phyloP scores from a whole-genome alignment of 2,797 vertebrate genomes.

The Enteromius afrohamiltoni region DNA sequence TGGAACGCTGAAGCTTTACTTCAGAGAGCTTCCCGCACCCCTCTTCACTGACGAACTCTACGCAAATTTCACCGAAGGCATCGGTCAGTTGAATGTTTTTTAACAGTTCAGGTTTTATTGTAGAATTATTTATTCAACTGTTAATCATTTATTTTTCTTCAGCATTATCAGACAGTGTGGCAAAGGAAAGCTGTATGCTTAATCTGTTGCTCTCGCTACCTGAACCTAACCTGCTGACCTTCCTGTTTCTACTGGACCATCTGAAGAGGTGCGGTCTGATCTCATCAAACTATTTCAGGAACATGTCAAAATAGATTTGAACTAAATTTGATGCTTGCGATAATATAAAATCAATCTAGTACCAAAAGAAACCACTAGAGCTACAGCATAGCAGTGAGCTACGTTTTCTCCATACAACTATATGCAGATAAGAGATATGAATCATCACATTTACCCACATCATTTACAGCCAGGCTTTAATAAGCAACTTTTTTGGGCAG shows the following conservation, averaged over 20 bases:
- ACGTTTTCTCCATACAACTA: not conserved
- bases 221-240: slow-evolving; percentile 96
- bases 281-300: not conserved
- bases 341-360: not conserved
- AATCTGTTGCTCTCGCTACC: slow-evolving; percentile 94
- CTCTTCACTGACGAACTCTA: slow-evolving; percentile 97
- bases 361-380: not conserved
- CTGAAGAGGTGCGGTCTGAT: slow-evolving; percentile 86
- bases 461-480: not conserved
- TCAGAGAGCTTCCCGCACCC: slow-evolving; percentile 94
- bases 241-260: slow-evolving; percentile 97
- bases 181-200: slow-evolving; percentile 98
- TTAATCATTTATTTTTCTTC: slow-evolving; percentile 9
- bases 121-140: not conserved
- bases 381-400: not conserved
- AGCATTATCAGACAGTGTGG: slow-evolving; percentile 95
- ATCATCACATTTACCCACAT: not conserved
- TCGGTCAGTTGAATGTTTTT: slow-evolving; percentile 79
- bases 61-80: slow-evolving; percentile 94
- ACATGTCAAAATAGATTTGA: not conserved
- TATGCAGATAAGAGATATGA: too few species aligned
- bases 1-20: slow-evolving; percentile 95
- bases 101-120: not conserved
- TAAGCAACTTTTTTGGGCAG: not conserved
- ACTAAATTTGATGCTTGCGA: not conserved